Base-by-base conservation (phyloP, 2,797 vertebrate species). In the Sardinella longiceps region DNA sequence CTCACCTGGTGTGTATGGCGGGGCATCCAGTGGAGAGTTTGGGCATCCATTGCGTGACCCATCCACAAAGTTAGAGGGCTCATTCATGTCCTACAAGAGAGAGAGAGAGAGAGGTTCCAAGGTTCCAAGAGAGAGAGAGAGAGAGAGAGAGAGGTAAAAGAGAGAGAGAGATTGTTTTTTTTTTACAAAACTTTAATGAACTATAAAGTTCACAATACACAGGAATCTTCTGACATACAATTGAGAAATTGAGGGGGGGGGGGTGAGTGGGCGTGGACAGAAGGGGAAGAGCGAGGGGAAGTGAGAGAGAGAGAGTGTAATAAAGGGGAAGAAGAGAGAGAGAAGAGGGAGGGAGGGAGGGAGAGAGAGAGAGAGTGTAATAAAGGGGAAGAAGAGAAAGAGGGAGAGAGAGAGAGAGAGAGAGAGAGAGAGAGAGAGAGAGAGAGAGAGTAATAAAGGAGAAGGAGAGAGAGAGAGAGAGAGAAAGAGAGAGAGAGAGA, bases 41-140 rank as follows among this genome's bases (percentile, higher is more conserved):
- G 96, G 95, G 74, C 97, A 98, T 77, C 97, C 96, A 0, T 92
- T 90, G 15, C 94, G 91, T 0, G 97, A 97, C 0, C 97, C 97
- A 81, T 97, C 97, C 86, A 96, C 84, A 89, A 98, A 98, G 87
- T 97, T 97, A 2, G 97, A 98, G 0, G 97, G 97, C 82, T 98
- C 97, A 0, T 98, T 98, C 97, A 98, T 98, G 89, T 98, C 97
- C 97, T 98, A 82, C 84, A 84, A 53, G 1, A n/a, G 25, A 77
- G 66, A 0, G 12, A 85, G 2, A 87, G 2, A 5, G 18, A 30
- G 4, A 83, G 20, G 85, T 43, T 3, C 14, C 10, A 25, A 63
- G 58, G 28, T 33, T 20, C 53, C 1, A n/a, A n/a, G 66, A 0
- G 12, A 85, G 2, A 87, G 2, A 5, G 18, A 30, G 4, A 83